A percentile compares a stretch with the other conserved stretches of the same genome.
phyloP scores from a whole-genome alignment of 2,113 vertebrate species.

The Sceloporus undulatus region DNA sequence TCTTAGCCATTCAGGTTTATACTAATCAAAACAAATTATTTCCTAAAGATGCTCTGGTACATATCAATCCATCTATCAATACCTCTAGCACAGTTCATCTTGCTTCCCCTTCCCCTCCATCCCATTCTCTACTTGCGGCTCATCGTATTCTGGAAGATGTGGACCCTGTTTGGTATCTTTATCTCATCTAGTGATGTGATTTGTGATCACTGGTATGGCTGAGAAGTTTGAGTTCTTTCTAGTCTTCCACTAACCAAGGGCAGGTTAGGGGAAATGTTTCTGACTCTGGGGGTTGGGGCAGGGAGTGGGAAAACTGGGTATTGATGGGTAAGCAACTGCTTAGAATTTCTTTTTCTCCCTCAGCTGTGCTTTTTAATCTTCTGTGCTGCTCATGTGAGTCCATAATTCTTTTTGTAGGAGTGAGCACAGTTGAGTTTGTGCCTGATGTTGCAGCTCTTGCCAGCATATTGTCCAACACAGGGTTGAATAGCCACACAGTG shows the following conservation, averaged over 20 bases:
- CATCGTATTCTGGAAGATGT: background rate
- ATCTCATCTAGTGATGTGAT: no score
- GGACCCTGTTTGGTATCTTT: background rate
- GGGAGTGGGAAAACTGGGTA: background rate
- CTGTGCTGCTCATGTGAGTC: background rate
- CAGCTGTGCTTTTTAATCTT: background rate
- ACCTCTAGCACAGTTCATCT: background rate
- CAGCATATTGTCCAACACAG: constrained; percentile 72
- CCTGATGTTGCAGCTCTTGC: constrained; percentile 70
- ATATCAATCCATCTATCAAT: no score
- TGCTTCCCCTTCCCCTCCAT: no score
- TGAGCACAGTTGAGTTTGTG: constrained; percentile 66
- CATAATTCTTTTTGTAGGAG: constrained; percentile 50
- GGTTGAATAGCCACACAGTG: constrained; percentile 53
- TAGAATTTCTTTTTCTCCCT: no score
- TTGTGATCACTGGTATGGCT: no score
- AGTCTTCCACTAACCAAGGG: background rate
- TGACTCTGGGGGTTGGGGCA: no score
- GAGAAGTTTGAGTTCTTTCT: background rate
- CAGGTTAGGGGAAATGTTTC: background rate
- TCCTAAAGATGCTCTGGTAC: no score
- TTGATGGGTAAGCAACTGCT: background rate
- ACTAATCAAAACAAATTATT: no score
- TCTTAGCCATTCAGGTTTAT: background rate
- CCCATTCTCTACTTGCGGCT: background rate